Evolutionary conservation across 2,113 vertebrate genomes (phyloP).

Genomic region (Tylochromis polylepis): DNA sequence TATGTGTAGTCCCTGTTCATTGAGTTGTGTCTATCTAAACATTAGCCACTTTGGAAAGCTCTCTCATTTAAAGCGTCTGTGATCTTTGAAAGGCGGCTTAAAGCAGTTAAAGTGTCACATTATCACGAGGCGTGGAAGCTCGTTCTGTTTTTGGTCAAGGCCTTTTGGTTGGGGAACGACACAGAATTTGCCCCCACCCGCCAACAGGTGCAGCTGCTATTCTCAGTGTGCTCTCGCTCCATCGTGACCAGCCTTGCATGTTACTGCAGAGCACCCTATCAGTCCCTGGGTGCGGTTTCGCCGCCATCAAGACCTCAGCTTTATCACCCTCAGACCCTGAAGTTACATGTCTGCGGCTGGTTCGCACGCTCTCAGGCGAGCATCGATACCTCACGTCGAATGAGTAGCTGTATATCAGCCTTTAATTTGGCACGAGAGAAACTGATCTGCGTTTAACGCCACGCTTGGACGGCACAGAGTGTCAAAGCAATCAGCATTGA

Average conservation of each 20-base stretch:
- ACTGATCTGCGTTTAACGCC: constrained; percentile 31
- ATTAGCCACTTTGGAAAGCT: not conserved
- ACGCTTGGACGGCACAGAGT: constrained; percentile 17
- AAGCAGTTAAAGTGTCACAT: not conserved
- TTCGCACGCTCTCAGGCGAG: constrained; percentile 20
- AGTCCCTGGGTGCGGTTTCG: not conserved
- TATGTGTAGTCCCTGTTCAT: not conserved
- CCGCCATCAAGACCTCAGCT: not conserved
- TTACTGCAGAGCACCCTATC: not conserved
- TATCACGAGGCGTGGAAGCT: not conserved
- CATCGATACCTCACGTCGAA: not conserved
- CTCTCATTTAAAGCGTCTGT: not conserved
- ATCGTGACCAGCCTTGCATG: not conserved
- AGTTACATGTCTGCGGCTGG: not conserved
- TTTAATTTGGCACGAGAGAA: constrained; percentile 48
- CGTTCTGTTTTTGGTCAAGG: constrained; percentile 13
- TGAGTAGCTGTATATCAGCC: constrained; percentile 42
- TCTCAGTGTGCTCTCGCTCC: not conserved
- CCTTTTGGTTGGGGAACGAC: not conserved
- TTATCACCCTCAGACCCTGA: not conserved
- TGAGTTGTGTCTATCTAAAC: not conserved
- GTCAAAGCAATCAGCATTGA: constrained; percentile 34
- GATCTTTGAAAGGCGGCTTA: not conserved
- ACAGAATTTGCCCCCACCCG: not conserved
- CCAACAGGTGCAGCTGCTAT: constrained; percentile 39